phyloP scores from a whole-genome alignment of 2,888 invertebrate genomes.

The Melinaea marsaeus region DNA sequence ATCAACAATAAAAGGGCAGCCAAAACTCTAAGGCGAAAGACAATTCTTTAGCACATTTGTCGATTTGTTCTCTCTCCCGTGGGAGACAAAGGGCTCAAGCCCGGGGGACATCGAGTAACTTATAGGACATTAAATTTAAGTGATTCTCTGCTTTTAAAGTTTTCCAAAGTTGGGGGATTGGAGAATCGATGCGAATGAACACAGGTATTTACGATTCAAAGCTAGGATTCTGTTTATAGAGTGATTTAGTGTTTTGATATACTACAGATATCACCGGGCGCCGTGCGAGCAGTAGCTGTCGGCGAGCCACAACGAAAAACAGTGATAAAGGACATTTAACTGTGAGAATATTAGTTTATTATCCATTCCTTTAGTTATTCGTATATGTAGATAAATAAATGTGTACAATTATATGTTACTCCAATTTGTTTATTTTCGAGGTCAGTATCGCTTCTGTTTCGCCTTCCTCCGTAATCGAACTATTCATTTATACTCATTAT shows the following conservation, averaged over 20 bases:
- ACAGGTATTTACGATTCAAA: constrained; percentile 18
- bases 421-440: constrained; percentile 34
- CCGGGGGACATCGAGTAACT: constrained; percentile 54
- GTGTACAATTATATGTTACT: constrained; percentile 54
- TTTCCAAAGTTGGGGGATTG: constrained; percentile 37
- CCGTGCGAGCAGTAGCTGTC: constrained; percentile 68
- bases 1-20: constrained; percentile 26
- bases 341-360: constrained; percentile 58
- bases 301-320: constrained; percentile 69
- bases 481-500: constrained; percentile 66
- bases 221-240: constrained; percentile 8
- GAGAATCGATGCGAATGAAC: constrained; percentile 22
- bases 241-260: constrained; percentile 3
- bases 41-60: constrained; percentile 52
- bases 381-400: constrained; percentile 55
- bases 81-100: constrained; percentile 57
- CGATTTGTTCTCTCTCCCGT: constrained; percentile 45
- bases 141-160: constrained; percentile 67
- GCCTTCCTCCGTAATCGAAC: constrained; percentile 43
- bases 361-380: constrained; percentile 54
- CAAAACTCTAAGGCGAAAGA: constrained; percentile 19
- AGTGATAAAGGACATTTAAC: constrained; percentile 64
- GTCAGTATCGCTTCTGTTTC: constrained; percentile 52
- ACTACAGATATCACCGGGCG: constrained; percentile 71
- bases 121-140: constrained; percentile 72